These are phyloP conservation scores for Seriola rivoliana DNA, from an alignment of 2,113 vertebrate species.

Conservation along the genomic window DNA sequence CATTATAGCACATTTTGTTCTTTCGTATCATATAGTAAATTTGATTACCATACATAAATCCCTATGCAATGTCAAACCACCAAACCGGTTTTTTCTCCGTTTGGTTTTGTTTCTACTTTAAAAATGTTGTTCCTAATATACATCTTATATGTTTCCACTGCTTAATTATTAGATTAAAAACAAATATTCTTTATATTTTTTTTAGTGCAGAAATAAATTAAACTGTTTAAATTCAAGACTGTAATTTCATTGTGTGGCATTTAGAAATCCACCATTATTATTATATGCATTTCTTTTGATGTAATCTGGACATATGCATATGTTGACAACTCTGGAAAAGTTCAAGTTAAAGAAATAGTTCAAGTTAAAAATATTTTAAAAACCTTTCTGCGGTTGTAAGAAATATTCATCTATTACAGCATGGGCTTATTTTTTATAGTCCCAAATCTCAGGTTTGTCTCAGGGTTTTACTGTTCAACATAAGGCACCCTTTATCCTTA, in stretches of 20 bases:
- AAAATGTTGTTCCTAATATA: background rate
- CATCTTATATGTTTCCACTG: no score
- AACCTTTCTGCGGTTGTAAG: background rate
- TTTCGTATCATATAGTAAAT: background rate
- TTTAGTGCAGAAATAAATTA: no score
- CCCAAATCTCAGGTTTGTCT: no score
- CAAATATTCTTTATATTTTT: background rate
- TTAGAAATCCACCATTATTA: background rate
- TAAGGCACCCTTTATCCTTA: no score
- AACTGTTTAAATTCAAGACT: background rate
- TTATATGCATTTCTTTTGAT: background rate
- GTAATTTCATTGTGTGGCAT: background rate
- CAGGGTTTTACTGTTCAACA: no score
- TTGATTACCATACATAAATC: background rate
- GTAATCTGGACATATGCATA: background rate
- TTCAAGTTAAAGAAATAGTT: no score
- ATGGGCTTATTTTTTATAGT: no score
- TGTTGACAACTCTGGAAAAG: no score
- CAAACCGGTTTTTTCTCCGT: no score
- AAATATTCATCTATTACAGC: background rate
- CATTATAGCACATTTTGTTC: background rate
- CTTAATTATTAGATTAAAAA: background rate
- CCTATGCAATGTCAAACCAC: background rate
- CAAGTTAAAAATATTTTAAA: no score
- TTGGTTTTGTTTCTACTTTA: background rate